Evolutionary conservation across 2,113 vertebrate species (phyloP).

Genomic region (Glaucomys volans): DNA sequence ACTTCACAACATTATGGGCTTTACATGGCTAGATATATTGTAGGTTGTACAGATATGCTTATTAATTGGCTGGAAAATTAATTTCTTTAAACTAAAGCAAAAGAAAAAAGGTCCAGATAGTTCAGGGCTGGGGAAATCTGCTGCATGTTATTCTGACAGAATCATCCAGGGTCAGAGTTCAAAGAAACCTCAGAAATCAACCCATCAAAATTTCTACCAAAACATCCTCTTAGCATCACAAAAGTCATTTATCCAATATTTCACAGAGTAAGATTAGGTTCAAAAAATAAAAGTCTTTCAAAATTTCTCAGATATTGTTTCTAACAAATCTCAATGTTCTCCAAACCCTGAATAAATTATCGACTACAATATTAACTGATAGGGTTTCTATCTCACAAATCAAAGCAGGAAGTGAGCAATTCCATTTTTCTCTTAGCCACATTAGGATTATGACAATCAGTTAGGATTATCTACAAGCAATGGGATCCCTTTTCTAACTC

Average conservation of each 20-base stretch:
- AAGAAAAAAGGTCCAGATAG: background rate
- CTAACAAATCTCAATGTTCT: background rate
- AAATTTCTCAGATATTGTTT: background rate
- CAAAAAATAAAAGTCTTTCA: background rate
- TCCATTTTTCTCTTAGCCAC: background rate
- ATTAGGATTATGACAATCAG: background rate
- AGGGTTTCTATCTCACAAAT: background rate
- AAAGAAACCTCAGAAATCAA: slow-evolving; percentile 34
- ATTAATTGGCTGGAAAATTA: slow-evolving; percentile 2
- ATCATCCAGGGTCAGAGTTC: background rate
- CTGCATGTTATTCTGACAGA: background rate
- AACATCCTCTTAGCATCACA: background rate
- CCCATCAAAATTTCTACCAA: background rate
- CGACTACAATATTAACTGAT: background rate
- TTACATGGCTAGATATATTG: background rate
- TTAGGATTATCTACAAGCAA: background rate
- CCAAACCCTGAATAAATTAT: slow-evolving; percentile 2
- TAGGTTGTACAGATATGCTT: background rate
- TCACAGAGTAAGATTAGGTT: background rate
- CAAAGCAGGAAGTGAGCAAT: background rate
- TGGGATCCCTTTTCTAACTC: background rate
- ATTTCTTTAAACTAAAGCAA: slow-evolving; percentile 47
- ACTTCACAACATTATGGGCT: background rate
- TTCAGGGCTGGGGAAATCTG: background rate
- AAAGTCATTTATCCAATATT: background rate